A percentile compares a stretch with the other conserved stretches of the same genome.
Conservation (phyloP, 2,113 vertebrate species). For the Rallus limicola region DNA sequence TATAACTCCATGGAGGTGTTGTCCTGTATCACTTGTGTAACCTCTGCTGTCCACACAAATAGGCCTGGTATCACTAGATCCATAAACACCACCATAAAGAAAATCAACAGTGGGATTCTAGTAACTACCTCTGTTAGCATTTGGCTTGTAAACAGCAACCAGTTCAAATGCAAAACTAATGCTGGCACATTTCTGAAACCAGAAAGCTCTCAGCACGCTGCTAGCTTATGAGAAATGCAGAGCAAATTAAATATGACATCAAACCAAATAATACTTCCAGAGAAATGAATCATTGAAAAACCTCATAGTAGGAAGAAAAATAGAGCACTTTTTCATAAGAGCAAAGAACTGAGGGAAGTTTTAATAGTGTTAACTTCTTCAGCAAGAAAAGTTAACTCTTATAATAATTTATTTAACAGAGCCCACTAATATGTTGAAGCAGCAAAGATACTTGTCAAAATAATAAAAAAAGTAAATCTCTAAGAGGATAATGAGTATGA, state of each 20-base stretch:
- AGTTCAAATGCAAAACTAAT: background rate
- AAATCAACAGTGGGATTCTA: background rate
- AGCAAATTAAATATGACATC: constrained; percentile 31
- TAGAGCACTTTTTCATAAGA: background rate
- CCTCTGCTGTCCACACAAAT: background rate
- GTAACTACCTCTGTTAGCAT: background rate
- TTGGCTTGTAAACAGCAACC: background rate
- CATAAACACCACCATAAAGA: background rate
- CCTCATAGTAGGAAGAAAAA: background rate
- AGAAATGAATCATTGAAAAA: constrained; percentile 30
- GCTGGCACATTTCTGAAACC: background rate
- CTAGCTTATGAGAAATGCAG: background rate
- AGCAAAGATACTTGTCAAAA: background rate
- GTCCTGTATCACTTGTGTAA: background rate
- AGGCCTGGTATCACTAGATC: background rate
- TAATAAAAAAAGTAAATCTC: background rate
- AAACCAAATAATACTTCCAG: constrained; percentile 10
- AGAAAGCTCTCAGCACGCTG: background rate
- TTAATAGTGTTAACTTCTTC: background rate
- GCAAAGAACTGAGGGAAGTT: background rate
- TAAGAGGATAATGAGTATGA: background rate
- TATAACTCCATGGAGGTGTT: background rate
- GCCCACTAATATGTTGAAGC: background rate
- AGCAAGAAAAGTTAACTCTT: background rate
- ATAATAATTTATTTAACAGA: no score